A percentile compares a stretch with the other conserved stretches of the same genome.
These are phyloP conservation scores for Matsumyia berberina DNA, from an alignment of 2,888 invertebrate genomes.

Conservation along the genomic window DNA sequence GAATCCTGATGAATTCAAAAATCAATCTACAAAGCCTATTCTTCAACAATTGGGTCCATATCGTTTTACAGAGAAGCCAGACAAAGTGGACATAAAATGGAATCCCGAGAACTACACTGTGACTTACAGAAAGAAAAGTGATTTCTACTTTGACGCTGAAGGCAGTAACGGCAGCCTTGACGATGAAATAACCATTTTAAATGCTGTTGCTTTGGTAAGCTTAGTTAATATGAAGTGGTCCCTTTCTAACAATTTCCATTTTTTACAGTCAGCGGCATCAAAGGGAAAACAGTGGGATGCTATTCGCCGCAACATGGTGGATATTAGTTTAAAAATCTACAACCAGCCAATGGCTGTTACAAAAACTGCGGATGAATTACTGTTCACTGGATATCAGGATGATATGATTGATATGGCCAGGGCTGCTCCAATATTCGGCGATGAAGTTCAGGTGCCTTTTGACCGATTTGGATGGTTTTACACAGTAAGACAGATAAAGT, in stretches of 20 bases:
- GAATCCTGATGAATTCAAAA: conserved; percentile 88
- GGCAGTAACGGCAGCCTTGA: conserved; percentile 88
- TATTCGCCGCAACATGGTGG: conserved; percentile 86
- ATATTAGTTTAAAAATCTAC: conserved; percentile 86
- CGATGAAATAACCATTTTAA: conserved; percentile 90
- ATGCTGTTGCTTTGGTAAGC: conserved; percentile 91
- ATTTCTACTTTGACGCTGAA: conserved; percentile 89
- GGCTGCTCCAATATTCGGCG: conserved; percentile 86
- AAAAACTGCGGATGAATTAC: conserved; percentile 88
- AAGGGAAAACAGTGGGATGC: conserved; percentile 86
- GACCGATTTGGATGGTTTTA: conserved; percentile 96
- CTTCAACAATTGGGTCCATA: conserved; percentile 87
- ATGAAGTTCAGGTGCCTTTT: conserved; percentile 86
- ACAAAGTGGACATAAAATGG: conserved; percentile 90
- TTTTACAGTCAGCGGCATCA: conserved; percentile 84
- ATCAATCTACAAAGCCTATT: conserved; percentile 86
- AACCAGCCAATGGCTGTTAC: conserved; percentile 86
- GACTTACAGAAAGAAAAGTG: conserved; percentile 88
- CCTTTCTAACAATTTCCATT: conserved; percentile 32
- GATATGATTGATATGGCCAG: conserved; percentile 88
- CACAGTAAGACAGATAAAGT: conserved; percentile 83
- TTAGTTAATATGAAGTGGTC: background rate
- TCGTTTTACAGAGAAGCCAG: conserved; percentile 88
- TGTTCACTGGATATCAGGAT: conserved; percentile 93
- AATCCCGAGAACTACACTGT: conserved; percentile 90